Evolutionary conservation across 2,797 vertebrate species (phyloP), one percentile per base, ranked within the genome.

Genomic region (Danio aesculapii): DNA sequence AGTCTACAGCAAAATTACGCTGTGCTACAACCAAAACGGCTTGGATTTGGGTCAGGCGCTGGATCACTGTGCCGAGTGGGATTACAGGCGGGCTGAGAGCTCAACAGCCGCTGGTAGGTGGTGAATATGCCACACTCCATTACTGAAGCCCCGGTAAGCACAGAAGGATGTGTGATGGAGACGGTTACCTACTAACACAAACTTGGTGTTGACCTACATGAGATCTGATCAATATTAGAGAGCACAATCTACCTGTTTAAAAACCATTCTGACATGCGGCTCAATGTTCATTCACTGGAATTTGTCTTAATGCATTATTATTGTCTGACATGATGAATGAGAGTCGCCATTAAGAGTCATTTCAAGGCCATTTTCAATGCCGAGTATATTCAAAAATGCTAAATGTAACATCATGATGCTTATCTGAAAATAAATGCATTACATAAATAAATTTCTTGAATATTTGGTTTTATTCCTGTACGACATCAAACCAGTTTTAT

Each of bases 41-140:
- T 49, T 9, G 21, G 71, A 82, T 72, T 66, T 77, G 58, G 74
- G 75, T 82, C 81, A 77, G 30, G 47, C 63, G 39, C 47, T 44
- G 21, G 55, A 58, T 50, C 43, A 47, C 21, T 69, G 43, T 57
- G 62, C 62, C 6, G 30, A 55, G 17, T 9, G 49, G 46, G 59
- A 55, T 82, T 71, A 72, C 46, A 46, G 64, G 50, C 1, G 2
- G 53, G 43, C 21, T 47, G 66, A 46, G 57, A 69, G 13, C 21
- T n/a, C 41, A 47, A 49, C 43, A 75, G 44, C 30, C 55, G 6
- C 11, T 58, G 14, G 46, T 59, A 14, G 41, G 47, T 69, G 73
- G 73, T 8, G 10, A 68, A 62, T 59, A 44, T 30, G 39, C 55
- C 39, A 43, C 53, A 12, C 17, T 19, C 8, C 58, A 77, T 77